Evolutionary conservation across 92 coral and sea anemone genomes (phyloP), one percentile per base, ranked within the genome.

Genomic region (Porites lobata): DNA sequence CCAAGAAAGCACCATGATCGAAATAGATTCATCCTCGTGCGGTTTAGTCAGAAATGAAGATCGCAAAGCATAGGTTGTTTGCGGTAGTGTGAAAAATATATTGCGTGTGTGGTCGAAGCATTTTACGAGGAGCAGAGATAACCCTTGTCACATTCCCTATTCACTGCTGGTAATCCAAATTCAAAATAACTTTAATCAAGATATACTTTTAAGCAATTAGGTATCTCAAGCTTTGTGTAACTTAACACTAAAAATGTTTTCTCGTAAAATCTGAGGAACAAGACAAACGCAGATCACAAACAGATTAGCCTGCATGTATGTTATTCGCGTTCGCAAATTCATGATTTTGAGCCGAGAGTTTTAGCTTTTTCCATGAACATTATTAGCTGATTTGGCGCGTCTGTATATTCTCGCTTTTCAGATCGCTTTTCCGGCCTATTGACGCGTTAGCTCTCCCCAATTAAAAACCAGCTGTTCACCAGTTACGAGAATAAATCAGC

Each of bases 401-500:
- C 50, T 59, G 80, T 43, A 53, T 38, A 3, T 76, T 74, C 54
- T 84, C 73, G 71, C 72, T 84, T 76, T 74, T 62, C 50, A 62
- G 84, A n/a, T 77, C 78, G 85, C 85, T 65, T 80, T 92, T 93
- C 91, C 95, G 94, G 95, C 89, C 86, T 86, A 63, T 65, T 85
- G 92, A 82, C 85, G 83, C 84, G 82, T 75, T 66, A 65, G 70
- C 83, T 82, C 90, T 76, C 89, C 84, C 86, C 91, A 90, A 93
- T 88, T 92, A 89, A 65, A 85, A 53, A 59, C 73, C 87, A 84
- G 87, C 91, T 89, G 93, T 83, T 85, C 72, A 17, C 10, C 82
- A 63, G 12, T 58, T 43, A 19, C 24, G 50, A 80, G 80, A 53
- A 64, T 77, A 57, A 87, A 70, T 52, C 15, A 76, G 50, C 77